Base-by-base conservation (phyloP, 2,888 invertebrate genomes). In the Heliconius cydno region DNA sequence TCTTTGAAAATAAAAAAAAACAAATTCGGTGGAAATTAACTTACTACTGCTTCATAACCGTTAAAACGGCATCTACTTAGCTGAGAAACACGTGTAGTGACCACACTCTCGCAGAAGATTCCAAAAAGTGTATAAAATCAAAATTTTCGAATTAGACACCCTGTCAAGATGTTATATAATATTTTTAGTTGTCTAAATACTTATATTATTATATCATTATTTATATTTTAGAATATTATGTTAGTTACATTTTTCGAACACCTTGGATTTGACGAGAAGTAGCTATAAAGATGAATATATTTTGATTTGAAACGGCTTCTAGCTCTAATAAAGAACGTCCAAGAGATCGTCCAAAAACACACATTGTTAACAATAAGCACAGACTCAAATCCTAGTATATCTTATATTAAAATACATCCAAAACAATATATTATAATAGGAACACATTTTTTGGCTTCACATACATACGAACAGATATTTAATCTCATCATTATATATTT, bases 361-460 rank as follows among this genome's bases (percentile, higher is more conserved):
- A n/a, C 57, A 10, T 22, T 22, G 22, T 22, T 57, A 57, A 22
- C 22, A 57, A 22, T 22, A 57, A 10, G 19, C 22, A 57, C 57
- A 57, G n/a, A 22, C n/a, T 60, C 60, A 60, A n/a, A 60, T 60
- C 60, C n/a, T n/a, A n/a, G 12, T 60, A 60, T 60, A 60, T 60
- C n/a, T n/a, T 25, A 25, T 25, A 46, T 46, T 15, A 41, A 70
- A 70, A 73, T 73, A 60, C 3, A 10, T 19, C 34, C 60, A 38
- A 60, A 73, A 60, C 6, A 73, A 60, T 57, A 57, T 34, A 13
- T 12, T 72, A 57, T 34, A 30, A 30, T 72, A 72, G 72, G 72
- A 73, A 73, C 57, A 73, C 73, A 38, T 73, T 38, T 15, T 73
- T 73, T 60, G 73, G 60, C 34, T 34, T 73, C 34, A 73, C 70